Percentiles rank a stretch among this genome's conserved stretches.
Conservation (phyloP, 1,140 invertebrate genomes). For the Dufourea novaeangliae region DNA sequence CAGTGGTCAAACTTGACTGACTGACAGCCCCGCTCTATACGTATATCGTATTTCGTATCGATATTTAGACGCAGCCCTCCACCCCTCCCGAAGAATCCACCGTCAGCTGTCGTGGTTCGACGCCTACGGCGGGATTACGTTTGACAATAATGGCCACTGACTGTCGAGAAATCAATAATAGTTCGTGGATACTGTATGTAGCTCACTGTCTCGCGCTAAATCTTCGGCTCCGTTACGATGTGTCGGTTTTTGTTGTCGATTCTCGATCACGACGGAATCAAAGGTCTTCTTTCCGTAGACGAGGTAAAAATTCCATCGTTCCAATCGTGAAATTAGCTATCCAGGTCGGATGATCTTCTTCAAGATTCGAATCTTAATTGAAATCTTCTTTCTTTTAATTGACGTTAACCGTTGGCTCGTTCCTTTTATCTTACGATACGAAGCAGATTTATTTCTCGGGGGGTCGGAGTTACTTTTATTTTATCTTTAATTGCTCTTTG, state of each 20-base stretch:
- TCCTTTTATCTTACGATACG: too few species aligned
- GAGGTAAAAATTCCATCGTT: too few species aligned
- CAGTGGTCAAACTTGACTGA: conserved; percentile 29
- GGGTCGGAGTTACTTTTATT: too few species aligned
- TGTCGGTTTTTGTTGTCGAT: not conserved
- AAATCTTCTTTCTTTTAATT: too few species aligned
- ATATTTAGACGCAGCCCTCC: conserved; percentile 33
- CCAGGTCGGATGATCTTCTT: too few species aligned
- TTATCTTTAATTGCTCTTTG: too few species aligned
- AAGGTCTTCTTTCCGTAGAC: not conserved
- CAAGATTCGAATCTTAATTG: too few species aligned
- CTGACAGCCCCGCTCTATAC: not conserved
- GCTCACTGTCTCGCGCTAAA: not conserved
- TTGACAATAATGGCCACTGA: conserved; percentile 30
- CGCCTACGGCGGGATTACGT: conserved; percentile 22
- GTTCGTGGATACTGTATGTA: too few species aligned
- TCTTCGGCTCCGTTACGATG: not conserved
- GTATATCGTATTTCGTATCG: conserved; percentile 39
- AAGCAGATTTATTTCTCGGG: too few species aligned
- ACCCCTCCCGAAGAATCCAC: conserved; percentile 6
- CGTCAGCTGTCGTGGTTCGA: conserved; percentile 10
- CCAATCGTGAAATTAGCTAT: too few species aligned
- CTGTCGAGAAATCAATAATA: conserved; percentile 37
- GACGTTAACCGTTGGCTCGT: too few species aligned
- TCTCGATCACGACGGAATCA: not conserved